Base-by-base conservation (phyloP, 1,140 invertebrate genomes). In the Homalodisca vitripennis region DNA sequence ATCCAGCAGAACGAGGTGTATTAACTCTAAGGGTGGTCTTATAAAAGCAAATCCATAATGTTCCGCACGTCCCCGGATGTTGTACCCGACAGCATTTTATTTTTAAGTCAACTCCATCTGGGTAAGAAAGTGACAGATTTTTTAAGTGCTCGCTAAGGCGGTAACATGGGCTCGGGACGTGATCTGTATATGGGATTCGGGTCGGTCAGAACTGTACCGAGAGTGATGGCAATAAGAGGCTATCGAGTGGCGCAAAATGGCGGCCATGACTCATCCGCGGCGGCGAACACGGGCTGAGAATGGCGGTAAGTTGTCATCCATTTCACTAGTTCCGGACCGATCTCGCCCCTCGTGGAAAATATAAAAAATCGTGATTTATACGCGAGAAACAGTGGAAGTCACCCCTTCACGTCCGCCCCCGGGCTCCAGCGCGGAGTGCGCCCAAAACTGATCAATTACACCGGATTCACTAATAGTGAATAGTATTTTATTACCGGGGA, bases 401-500 rank as follows among this genome's bases (percentile, higher is more conserved):
- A 66, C 63, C 63, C 63, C 34, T 66, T 66, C 32, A 27, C 31
- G 17, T 27, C 41, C 32, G 26, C 63, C 34, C 34, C 63, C 1
- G 20, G 17, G 46, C 26, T 6, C 29, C 20, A 10, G 32, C 62
- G 6, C 32, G 47, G 41, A 66, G 26, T 34, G 27, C 6, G 6
- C 63, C 63, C 22, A 46, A 66, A 66, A 34, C 63, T 66, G 63
- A 66, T 66, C 63, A 66, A 66, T 66, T 66, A 66, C 63, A 46
- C 32, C 31, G 32, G 41, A 46, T 30, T 66, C 63, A 13, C 20
- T 46, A 46, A 66, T 66, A 31, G 32, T 66, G 32, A 66, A 66
- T 66, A 27, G 63, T 66, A 66, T 66, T 66, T 66, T 66, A 66
- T 66, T 66, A 66, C 63, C 34, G 63, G 63, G 63, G 62, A 14